Base-by-base conservation (phyloP, 2,888 invertebrate species). In the Resseliella maxima region DNA sequence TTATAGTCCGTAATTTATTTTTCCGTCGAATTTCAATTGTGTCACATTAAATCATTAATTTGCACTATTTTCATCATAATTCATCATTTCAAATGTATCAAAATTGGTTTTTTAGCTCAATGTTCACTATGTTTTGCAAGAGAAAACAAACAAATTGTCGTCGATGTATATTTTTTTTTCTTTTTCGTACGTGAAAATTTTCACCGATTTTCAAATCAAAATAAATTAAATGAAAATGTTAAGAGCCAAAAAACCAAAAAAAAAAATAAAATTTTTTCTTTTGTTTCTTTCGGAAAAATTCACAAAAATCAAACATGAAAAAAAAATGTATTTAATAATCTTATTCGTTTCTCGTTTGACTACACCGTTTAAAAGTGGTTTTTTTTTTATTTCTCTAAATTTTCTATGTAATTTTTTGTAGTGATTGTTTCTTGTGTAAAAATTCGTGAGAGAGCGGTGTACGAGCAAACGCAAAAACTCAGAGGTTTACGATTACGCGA, bases 401-500 rank as follows among this genome's bases (percentile, higher is more conserved):
- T 50, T 50, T 50, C 2, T 50, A 10, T 6, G 6, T 35, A 3
- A 15, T 15, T 21, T 36, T 36, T 81, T 8, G 38, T 83, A 38
- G 83, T 38, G 38, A n/a, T 38, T 83, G 36, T 27, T 31, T 45
- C 46, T 54, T 59, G 31, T 36, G 31, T 54, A 6, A 41, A 41
- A 8, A 15, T 64, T 86, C 59, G 24, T 72, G 81, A 12, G 12
- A 21, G 59, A 59, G 86, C 64, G 86, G 64, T 59, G 36, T 83
- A n/a, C 12, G 83, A 38, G 38, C 83, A n/a, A 83, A 83, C 86
- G 41, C 46, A 41, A 86, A 54, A 59, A 86, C 59, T 41, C 45
- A 86, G 38, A 81, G 31, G 38, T 36, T 85, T 85, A 85, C 83
- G 85, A 86, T 86, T 86, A 85, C 86, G 85, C 86, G 86, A 85